phyloP scores from a whole-genome alignment of 2,797 vertebrate genomes.

The Craterocephalus amniculus region DNA sequence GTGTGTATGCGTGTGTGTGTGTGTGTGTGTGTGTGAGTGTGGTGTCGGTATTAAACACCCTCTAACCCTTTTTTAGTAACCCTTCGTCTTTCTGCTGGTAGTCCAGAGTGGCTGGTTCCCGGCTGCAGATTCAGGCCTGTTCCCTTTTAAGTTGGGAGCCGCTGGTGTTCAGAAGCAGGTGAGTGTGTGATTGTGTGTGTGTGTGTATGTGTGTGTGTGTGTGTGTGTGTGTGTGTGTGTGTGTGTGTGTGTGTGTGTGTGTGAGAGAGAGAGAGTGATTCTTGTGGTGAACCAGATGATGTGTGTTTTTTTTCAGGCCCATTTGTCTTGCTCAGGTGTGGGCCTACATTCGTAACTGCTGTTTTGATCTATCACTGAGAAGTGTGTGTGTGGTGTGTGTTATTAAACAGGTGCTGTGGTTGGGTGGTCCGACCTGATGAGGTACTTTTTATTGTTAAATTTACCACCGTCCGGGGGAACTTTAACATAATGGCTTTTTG shows the following conservation, averaged over 20 bases:
- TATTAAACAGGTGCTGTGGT: constrained; percentile 56
- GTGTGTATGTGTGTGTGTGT: no score
- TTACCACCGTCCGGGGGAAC: neutral
- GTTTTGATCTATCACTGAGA: constrained; percentile 5
- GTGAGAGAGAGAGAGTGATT: neutral
- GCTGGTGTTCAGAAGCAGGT: constrained; percentile 14
- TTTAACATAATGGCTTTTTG: neutral
- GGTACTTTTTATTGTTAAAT: neutral
- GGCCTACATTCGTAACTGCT: constrained; percentile 1
- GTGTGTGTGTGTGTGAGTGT: constrained; percentile 45
- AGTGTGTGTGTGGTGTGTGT: constrained; percentile 27
- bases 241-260: no score
- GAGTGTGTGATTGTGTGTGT: no score
- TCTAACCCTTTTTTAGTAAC: constrained; percentile 58
- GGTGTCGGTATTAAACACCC: constrained; percentile 61
- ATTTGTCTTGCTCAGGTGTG: constrained; percentile 37
- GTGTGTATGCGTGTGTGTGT: constrained; percentile 43
- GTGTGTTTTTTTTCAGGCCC: constrained; percentile 31
- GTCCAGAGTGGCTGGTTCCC: constrained; percentile 8
- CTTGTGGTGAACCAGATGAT: neutral
- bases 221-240: no score
- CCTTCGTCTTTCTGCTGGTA: no score
- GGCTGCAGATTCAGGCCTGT: neutral
- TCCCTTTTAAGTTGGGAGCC: constrained; percentile 4
- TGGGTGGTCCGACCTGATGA: constrained; percentile 65